These are phyloP conservation scores for Tubulanus polymorphus DNA, from an alignment of 2,888 invertebrate genomes.

Conservation along the genomic window DNA sequence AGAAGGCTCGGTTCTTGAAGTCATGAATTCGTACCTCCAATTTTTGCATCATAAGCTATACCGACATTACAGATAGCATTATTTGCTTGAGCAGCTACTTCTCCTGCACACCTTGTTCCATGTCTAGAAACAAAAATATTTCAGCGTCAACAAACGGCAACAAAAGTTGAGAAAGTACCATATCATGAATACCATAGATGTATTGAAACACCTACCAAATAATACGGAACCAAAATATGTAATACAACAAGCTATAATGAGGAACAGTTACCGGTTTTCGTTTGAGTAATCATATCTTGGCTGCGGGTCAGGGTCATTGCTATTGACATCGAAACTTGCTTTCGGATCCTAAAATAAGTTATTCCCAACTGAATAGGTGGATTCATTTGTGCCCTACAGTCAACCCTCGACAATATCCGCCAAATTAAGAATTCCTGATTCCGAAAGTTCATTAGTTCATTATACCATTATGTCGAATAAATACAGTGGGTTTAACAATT, in stretches of 20 bases:
- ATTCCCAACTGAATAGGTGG: not conserved
- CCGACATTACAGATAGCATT: slow-evolving; percentile 94
- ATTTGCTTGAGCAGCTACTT: slow-evolving; percentile 95
- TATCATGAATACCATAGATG: too few species aligned
- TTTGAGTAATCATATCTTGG: slow-evolving; percentile 96
- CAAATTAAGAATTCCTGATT: too few species aligned
- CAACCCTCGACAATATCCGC: not conserved
- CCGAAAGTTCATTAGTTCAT: too few species aligned
- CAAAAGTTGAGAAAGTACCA: too few species aligned
- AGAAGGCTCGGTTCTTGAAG: too few species aligned
- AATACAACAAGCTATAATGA: too few species aligned
- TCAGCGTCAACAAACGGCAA: too few species aligned
- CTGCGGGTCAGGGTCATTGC: slow-evolving; percentile 92
- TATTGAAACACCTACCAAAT: too few species aligned
- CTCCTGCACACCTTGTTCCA: slow-evolving; percentile 89
- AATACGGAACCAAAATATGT: too few species aligned
- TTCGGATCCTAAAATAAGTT: slow-evolving; percentile 73
- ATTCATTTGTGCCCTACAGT: too few species aligned
- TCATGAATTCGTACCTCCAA: slow-evolving; percentile 66
- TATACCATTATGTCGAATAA: too few species aligned
- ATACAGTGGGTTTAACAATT: too few species aligned
- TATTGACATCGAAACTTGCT: slow-evolving; percentile 96
- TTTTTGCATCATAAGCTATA: slow-evolving; percentile 90
- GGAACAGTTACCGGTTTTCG: slow-evolving; percentile 66
- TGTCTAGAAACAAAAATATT: slow-evolving; percentile 56